A percentile compares a stretch with the other conserved stretches of the same genome.
Conservation (phyloP, 2,888 invertebrate genomes). For the Lasius platythorax region DNA sequence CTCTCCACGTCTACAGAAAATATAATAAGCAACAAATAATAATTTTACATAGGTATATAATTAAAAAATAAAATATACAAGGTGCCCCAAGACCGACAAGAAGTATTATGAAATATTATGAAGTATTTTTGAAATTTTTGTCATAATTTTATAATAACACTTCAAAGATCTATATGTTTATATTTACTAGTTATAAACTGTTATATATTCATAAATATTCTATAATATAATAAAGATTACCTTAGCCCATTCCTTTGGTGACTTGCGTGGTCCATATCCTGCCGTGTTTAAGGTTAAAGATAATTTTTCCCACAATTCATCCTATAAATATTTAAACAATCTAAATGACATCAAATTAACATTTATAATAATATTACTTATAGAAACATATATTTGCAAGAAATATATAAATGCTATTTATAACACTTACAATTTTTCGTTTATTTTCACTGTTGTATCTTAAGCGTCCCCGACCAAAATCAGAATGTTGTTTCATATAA, state of each 20-base stretch:
- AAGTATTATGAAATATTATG: not conserved
- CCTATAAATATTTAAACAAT: not conserved
- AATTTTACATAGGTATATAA: not conserved
- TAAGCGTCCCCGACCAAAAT: conserved; percentile 16
- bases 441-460: conserved; percentile 16
- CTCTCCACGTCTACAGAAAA: conserved; percentile 1
- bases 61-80: not conserved
- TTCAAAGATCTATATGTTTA: no score
- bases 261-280: conserved; percentile 10
- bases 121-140: no score
- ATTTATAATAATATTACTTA: not conserved
- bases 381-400: conserved; percentile 1
- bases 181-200: not conserved
- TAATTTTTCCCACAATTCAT: conserved; percentile 24
- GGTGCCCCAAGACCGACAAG: not conserved
- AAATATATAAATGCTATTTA: not conserved
- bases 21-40: conserved; percentile 1
- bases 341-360: not conserved
- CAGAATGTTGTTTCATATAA: not conserved
- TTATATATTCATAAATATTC: not conserved
- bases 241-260: conserved; percentile 20
- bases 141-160: no score
- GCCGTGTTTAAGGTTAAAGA: not conserved
- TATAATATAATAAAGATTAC: conserved; percentile 16
- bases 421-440: conserved; percentile 16